Conservation (phyloP, 2,797 vertebrate species). For the Dendrocincla fuliginosa region DNA sequence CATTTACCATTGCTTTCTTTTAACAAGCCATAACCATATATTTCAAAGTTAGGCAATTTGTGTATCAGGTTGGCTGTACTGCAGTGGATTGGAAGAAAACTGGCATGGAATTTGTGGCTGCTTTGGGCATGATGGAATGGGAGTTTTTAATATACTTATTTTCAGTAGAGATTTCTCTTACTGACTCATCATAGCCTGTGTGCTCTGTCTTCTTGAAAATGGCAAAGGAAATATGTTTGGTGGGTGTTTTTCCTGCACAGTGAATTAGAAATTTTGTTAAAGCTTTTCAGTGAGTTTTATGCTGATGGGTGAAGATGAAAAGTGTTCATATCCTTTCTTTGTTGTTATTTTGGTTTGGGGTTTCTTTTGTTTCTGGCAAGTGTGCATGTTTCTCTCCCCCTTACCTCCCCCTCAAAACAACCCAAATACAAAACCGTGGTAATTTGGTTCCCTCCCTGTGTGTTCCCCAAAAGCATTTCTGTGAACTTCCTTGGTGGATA, state of each 20-base stretch:
- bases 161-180: background rate
- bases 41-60: background rate
- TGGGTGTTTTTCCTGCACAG: background rate
- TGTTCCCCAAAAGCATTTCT: background rate
- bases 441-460: background rate
- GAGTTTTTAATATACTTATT: background rate
- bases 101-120: background rate
- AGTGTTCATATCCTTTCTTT: background rate
- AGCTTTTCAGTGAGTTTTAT: background rate
- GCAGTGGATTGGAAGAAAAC: background rate
- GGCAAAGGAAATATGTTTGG: background rate
- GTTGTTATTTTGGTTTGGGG: background rate
- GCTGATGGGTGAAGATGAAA: background rate
- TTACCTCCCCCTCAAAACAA: rapidly evolving
- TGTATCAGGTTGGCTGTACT: background rate
- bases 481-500: background rate
- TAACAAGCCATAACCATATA: background rate
- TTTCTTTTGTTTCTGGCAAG: background rate
- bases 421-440: background rate
- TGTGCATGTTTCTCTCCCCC: background rate
- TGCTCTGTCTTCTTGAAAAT: background rate
- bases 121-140: background rate
- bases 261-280: background rate
- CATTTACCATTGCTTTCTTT: background rate
- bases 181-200: background rate